Conservation (phyloP, 1,140 invertebrate genomes). For the Colletes gigas region DNA sequence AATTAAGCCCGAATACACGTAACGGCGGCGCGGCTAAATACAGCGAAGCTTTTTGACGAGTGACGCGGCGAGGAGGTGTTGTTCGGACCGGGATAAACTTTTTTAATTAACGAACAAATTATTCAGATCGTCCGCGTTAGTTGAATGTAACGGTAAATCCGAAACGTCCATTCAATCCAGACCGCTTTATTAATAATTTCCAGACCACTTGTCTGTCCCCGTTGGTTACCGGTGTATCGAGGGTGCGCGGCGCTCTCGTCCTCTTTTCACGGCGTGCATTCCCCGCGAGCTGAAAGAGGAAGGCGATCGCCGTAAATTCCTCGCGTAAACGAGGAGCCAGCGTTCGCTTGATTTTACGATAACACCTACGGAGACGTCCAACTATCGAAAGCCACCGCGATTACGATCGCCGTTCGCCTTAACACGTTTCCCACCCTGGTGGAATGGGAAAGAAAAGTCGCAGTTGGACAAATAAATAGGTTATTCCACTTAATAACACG, state of each 20-base stretch:
- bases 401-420: no score
- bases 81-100: conserved; percentile 49
- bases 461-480: no score
- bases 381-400: no score
- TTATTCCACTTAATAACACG: no score
- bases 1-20: conserved; percentile 58
- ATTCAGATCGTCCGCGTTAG: conserved; percentile 37
- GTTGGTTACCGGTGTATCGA: not conserved
- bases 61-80: conserved; percentile 52
- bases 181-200: conserved; percentile 46
- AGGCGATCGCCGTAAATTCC: not conserved
- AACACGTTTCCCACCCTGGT: no score
- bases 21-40: conserved; percentile 46
- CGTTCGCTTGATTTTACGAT: no score
- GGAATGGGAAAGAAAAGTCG: no score
- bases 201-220: conserved; percentile 46
- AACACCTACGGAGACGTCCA: no score
- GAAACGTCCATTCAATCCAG: conserved; percentile 38
- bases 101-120: conserved; percentile 64
- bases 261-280: not conserved
- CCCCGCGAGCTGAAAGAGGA: not conserved
- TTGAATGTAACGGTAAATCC: conserved; percentile 27
- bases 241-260: not conserved
- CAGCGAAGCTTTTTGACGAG: conserved; percentile 40
- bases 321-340: not conserved